Evolutionary conservation across 2,888 invertebrate genomes (phyloP), one percentile per base, ranked within the genome.

Genomic region (Tryphoninae sp.): DNA sequence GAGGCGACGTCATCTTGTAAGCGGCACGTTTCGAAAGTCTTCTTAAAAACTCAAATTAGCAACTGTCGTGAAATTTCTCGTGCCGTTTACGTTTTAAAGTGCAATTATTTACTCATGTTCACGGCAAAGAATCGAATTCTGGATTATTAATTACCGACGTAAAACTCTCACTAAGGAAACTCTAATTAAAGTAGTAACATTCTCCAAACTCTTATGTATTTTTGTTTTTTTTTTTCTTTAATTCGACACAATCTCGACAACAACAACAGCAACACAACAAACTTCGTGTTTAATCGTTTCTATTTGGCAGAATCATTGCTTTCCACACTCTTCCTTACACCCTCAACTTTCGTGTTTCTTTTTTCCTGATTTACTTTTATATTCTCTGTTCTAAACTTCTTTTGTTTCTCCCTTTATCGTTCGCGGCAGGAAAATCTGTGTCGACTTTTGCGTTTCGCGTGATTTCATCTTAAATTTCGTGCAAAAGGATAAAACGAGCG

Each of bases 201-300:
- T 84, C 83, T 89, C 88, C 88, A 89, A 91, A 89, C 88, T 85
- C 87, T 89, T 88, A 87, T 89, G 90, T 88, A 68, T 78, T 62
- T 71, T 67, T 89, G 88, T 88, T 88, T 89, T 19, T 90, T 90
- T 89, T 71, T 78, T 76, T 79, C 64, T 89, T 90, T 88, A 90
- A 89, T 90, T 90, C 90, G 89, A 90, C 90, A 91, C 89, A 90
- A 89, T 88, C 89, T 89, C 87, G 88, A 90, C 89, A 90, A 87
- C 85, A 87, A 89, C 89, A 90, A 89, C 88, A 90, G 89, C 89
- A 87, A 89, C 78, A 83, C 80, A 82, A 84, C 79, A 84, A 84
- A 82, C 80, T 86, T 81, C 86, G 58, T 78, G 78, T 80, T 80
- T 67, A 68, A 77, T 78, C 78, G 61, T 78, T 62, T 81, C 84